Percentiles rank a stretch among this genome's conserved stretches.
Conservation (phyloP, 1,140 invertebrate genomes). For the Meloidogyne exigua region DNA sequence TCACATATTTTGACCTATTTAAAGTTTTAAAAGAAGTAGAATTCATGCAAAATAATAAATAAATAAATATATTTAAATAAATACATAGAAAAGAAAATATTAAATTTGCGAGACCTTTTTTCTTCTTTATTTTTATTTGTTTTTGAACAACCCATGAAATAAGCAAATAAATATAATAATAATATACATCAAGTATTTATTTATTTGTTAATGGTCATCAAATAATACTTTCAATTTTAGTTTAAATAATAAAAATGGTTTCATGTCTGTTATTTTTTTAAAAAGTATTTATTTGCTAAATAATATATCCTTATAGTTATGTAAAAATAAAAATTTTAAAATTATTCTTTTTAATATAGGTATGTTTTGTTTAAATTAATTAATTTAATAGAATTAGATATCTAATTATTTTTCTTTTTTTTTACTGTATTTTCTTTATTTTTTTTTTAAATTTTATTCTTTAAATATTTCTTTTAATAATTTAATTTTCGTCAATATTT, state of each 20-base stretch:
- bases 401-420: too few relatives aligned
- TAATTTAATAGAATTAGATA: too few relatives aligned
- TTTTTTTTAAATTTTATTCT: not conserved
- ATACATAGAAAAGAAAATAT: too few relatives aligned
- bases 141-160: not conserved
- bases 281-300: too few relatives aligned
- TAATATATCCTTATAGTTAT: too few relatives aligned
- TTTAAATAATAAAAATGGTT: slow-evolving; percentile 3
- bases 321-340: too few relatives aligned
- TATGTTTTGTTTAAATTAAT: not conserved
- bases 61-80: not conserved
- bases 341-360: too few relatives aligned
- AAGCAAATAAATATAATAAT: not conserved
- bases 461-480: not conserved
- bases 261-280: too few relatives aligned
- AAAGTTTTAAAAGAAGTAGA: not conserved
- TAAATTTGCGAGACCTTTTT: not conserved
- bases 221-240: not conserved
- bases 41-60: not conserved
- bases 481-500: too few relatives aligned
- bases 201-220: not conserved
- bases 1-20: not conserved
- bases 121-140: not conserved
- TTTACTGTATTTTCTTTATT: too few relatives aligned
- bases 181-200: not conserved